Conservation (phyloP, 2,113 vertebrate genomes). For the Gymnogyps californianus region DNA sequence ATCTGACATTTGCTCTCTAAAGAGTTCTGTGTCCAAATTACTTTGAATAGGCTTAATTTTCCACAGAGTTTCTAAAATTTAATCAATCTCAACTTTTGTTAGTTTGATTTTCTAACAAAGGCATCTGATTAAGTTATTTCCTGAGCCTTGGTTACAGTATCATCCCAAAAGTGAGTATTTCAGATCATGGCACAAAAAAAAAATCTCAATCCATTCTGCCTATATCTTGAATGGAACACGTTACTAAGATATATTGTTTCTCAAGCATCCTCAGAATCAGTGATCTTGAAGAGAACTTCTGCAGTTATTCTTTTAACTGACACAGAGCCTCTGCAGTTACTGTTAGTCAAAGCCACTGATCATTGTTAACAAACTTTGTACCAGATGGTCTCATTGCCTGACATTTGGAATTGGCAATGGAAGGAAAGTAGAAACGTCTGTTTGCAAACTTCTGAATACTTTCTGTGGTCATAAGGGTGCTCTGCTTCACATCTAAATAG, state of each 20-base stretch:
- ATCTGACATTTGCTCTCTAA: constrained; percentile 13
- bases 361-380: neutral
- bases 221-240: neutral
- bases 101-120: constrained; percentile 32
- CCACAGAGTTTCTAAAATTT: constrained; percentile 11
- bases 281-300: neutral
- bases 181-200: neutral
- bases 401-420: neutral
- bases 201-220: neutral
- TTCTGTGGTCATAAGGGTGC: neutral
- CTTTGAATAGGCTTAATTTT: constrained; percentile 49
- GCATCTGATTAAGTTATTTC: constrained; percentile 33
- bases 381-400: neutral
- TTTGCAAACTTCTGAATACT: neutral
- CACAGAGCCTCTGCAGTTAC: neutral
- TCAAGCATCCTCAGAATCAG: neutral
- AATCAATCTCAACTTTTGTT: constrained; percentile 43
- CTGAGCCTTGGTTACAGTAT: neutral
- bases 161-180: neutral
- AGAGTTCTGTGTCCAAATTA: constrained; percentile 12
- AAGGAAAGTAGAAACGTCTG: neutral
- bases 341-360: neutral
- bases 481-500: neutral
- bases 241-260: neutral
- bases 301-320: neutral